Evolutionary conservation across 1,140 invertebrate species (phyloP), one percentile per base, ranked within the genome.

Genomic region (Formica exsecta): DNA sequence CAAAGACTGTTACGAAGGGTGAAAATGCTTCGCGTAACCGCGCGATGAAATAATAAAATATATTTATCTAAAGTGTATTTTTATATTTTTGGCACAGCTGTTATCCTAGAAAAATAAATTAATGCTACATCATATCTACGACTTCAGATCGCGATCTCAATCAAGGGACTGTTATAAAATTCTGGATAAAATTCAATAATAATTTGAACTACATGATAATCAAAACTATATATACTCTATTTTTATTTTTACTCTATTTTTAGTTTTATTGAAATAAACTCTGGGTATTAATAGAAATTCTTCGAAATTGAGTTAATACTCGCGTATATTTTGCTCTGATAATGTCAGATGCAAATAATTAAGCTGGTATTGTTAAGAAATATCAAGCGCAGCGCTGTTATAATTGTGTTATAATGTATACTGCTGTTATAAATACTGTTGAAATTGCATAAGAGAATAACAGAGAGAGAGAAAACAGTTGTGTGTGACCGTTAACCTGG

Each of bases 1-100:
- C 48, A 59, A 11, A 44, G 51, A 38, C 29, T 61, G 73, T 74
- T 83, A 74, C 16, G 79, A 83, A 81, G 54, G 38, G 44, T 83
- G 44, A 83, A 73, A 74, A 54, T 44, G 32, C 25, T 68, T 57
- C n/a, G 41, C 51, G 36, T 64, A 29, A 79, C 32, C 64, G 48
- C 41, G 19, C 75, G 29, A 38, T 22, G n/a, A 51, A 77, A 22
- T 51, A 64, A n/a, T 19, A 41, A 6, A 16, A 54, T 51, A 19
- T 51, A 36, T 68, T 80, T 57, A n/a, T 41, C 9, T 29, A 25
- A 68, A 38, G 8, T 36, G 8, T 36, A 22, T 41, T 57, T 4
- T 62, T 61, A 13, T 25, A 25, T 32, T 6, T 4, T 32, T 73
- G 11, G 48, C 36, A 11, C 6, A 29, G 11, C 9, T 13, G 7